phyloP scores from a whole-genome alignment of 2,888 invertebrate species.

The Meiosimyza platycephala region DNA sequence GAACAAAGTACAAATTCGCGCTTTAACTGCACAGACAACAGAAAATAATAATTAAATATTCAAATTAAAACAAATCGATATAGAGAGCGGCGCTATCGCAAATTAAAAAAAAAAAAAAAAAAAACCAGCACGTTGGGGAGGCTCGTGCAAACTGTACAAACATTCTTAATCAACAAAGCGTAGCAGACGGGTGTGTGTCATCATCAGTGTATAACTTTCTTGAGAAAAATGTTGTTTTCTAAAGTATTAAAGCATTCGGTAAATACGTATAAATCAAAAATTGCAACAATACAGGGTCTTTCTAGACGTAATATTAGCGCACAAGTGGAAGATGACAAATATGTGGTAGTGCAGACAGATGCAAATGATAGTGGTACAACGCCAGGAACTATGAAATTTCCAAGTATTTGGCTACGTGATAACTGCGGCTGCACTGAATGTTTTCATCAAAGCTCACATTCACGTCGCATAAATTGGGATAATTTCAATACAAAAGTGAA shows the following conservation, averaged over 20 bases:
- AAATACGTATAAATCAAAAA: too few relatives aligned
- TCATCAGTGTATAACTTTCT: neutral
- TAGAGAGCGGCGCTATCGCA: too few relatives aligned
- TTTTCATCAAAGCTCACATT: conserved; percentile 74
- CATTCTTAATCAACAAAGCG: neutral
- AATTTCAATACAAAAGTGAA: conserved; percentile 70
- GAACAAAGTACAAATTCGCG: too few relatives aligned
- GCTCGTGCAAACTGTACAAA: neutral
- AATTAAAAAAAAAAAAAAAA: too few relatives aligned
- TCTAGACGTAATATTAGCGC: conserved; percentile 41
- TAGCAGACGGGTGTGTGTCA: neutral
- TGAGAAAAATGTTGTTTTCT: conserved; percentile 6
- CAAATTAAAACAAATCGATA: too few relatives aligned
- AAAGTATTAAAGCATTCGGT: conserved; percentile 1
- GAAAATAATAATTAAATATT: too few relatives aligned
- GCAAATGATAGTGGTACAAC: conserved; percentile 55
- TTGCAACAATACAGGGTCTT: neutral
- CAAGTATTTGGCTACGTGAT: conserved; percentile 79
- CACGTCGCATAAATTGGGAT: conserved; percentile 74
- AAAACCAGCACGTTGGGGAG: neutral
- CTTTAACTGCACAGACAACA: too few relatives aligned
- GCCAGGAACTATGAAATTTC: conserved; percentile 69
- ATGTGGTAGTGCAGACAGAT: conserved; percentile 46
- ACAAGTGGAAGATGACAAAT: conserved; percentile 50
- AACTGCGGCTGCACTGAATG: conserved; percentile 79